A percentile compares a stretch with the other conserved stretches of the same genome.
phyloP scores from a whole-genome alignment of 2,888 invertebrate genomes.

The Crioceris asparagi region DNA sequence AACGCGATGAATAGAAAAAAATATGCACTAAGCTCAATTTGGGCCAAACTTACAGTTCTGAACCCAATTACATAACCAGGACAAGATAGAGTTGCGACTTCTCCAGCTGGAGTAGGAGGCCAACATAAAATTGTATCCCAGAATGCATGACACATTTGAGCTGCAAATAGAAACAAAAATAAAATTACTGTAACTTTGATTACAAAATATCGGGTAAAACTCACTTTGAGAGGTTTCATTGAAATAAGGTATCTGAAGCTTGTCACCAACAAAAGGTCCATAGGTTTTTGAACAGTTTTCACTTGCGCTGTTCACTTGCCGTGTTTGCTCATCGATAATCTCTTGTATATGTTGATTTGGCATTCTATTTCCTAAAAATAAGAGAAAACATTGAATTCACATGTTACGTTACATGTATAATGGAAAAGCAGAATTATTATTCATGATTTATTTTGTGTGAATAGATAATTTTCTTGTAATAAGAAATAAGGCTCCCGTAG shows the following conservation, averaged over 20 bases:
- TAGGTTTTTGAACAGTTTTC: conserved; percentile 16
- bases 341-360: conserved; percentile 18
- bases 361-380: no score
- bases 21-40: no score
- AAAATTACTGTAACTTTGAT: not conserved
- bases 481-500: no score
- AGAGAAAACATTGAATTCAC: not conserved
- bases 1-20: no score
- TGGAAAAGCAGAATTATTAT: no score
- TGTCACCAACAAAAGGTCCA: conserved; percentile 14
- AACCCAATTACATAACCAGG: conserved; percentile 45
- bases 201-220: not conserved
- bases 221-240: conserved; percentile 16
- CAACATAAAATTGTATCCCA: conserved; percentile 50
- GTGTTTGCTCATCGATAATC: conserved; percentile 17
- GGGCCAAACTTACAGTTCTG: conserved; percentile 21
- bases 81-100: conserved; percentile 37
- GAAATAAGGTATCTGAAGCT: conserved; percentile 12
- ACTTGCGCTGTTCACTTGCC: conserved; percentile 13
- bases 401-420: no score
- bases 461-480: no score
- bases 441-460: no score
- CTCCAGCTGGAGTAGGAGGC: conserved; percentile 41
- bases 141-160: conserved; percentile 39
- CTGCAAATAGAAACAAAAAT: conserved; percentile 19